Conservation (phyloP, 2,888 invertebrate species). For the Sphecodes monilicornis region DNA sequence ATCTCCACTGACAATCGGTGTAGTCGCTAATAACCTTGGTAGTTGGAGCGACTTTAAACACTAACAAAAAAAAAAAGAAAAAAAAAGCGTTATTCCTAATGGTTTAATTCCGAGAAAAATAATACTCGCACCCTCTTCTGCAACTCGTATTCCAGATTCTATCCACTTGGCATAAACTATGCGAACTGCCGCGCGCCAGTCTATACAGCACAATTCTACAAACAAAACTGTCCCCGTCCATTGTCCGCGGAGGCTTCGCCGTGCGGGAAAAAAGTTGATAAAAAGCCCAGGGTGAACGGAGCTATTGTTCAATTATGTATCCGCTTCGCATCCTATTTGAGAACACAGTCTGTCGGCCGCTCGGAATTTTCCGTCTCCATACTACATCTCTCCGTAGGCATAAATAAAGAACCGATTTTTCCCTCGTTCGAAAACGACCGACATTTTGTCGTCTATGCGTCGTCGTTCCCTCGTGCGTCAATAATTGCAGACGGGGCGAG, state of each 20-base stretch:
- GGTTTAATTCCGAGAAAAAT: not conserved
- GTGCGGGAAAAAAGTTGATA: not conserved
- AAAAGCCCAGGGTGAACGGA: not conserved
- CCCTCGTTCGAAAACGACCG: not conserved
- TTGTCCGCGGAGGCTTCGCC: not conserved
- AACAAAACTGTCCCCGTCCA: not conserved
- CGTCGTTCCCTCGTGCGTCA: conserved; percentile 26
- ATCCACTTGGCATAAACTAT: not conserved
- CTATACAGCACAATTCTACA: not conserved
- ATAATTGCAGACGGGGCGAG: conserved; percentile 33
- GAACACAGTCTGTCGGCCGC: not conserved
- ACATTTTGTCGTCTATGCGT: conserved; percentile 32
- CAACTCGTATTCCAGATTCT: not conserved
- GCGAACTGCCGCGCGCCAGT: not conserved
- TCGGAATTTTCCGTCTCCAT: not conserved
- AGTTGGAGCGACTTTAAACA: no score
- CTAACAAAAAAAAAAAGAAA: no score
- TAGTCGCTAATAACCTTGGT: no score
- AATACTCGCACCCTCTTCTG: not conserved
- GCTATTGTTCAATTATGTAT: not conserved
- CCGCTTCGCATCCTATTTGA: not conserved
- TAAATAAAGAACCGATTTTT: conserved; percentile 15
- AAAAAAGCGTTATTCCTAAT: not conserved
- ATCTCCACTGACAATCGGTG: no score
- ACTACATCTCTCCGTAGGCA: not conserved